Evolutionary conservation across 1,140 invertebrate genomes (phyloP).

Genomic region (Bombus confusus): DNA sequence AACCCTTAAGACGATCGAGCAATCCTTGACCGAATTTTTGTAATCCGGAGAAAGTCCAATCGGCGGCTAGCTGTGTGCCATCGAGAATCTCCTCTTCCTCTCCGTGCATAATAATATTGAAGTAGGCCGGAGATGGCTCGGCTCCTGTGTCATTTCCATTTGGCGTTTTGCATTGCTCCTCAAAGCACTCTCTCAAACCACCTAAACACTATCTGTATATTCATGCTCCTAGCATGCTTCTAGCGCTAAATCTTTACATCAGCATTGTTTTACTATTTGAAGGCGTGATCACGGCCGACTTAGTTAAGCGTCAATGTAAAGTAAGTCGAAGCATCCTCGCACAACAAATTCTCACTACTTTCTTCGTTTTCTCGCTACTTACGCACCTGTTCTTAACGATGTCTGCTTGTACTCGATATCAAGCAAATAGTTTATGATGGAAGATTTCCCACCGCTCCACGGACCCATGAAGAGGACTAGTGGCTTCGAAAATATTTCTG

Average conservation of each 20-base stretch:
- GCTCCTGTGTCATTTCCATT: conserved; percentile 86
- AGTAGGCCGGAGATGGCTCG: conserved; percentile 96
- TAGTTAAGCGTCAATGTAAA: conserved; percentile 31
- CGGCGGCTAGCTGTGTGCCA: conserved; percentile 95
- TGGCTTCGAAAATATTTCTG: conserved; percentile 97
- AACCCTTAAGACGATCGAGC: conserved; percentile 92
- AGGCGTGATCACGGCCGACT: conserved; percentile 31
- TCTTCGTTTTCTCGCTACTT: conserved; percentile 21
- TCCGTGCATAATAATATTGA: conserved; percentile 96
- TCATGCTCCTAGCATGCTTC: conserved; percentile 61
- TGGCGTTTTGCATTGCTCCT: conserved; percentile 68
- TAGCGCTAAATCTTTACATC: conserved; percentile 44
- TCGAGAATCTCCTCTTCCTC: conserved; percentile 92
- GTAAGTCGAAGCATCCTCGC: conserved; percentile 11
- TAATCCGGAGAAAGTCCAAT: conserved; percentile 95
- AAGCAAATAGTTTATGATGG: conserved; percentile 96
- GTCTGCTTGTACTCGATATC: conserved; percentile 92
- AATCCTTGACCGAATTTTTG: conserved; percentile 97
- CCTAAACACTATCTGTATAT: conserved; percentile 70
- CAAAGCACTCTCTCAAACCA: conserved; percentile 69
- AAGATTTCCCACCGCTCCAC: conserved; percentile 97
- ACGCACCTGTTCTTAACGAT: conserved; percentile 92
- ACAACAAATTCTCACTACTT: conserved; percentile 34
- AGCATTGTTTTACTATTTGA: neutral
- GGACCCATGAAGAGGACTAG: conserved; percentile 96